Base-by-base conservation (phyloP, 2,797 vertebrate species). In the Linurgus olivaceus region DNA sequence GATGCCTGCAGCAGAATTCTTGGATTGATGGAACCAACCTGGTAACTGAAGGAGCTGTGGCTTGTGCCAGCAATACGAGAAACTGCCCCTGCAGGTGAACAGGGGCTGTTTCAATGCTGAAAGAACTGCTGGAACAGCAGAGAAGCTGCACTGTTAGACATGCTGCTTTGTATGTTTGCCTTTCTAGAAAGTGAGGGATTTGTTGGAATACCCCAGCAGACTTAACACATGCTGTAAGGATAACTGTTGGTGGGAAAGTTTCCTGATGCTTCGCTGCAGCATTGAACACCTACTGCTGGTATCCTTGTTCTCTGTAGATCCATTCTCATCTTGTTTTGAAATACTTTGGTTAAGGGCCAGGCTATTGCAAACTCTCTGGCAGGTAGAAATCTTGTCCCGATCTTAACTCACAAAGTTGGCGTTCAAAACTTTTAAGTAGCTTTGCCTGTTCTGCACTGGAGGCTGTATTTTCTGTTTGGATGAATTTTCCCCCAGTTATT, bases 401-500 rank as follows among this genome's bases (percentile, higher is more conserved):
- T 86, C 54, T 58, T 61, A 25, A 59, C 16, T 75, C 47, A 33
- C 35, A 73, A 68, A 88, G 71, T 21, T 10, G 28, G 35, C 1
- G 4, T 61, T 86, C 63, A 44, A 15, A 87, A 81, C 78, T 87
- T 89, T 9, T 21, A 28, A 74, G 55, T 65, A 52, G 54, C n/a
- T 79, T 92, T 91, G 87, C 58, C 82, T 51, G 65, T 38, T 83
- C 82, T 55, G 58, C 21, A 9, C 11, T 5, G 54, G 65, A 78
- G 54, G 33, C 71, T 68, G 35, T 58, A n/a, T 86, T 83, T 71
- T 88, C 68, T 65, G 54, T 61, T 54, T 0, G 1, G 58, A 87
- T 82, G 17, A 72, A 38, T 77, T 76, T 76, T 54, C 47, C 77
- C 40, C 42, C 57, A 66, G 70, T 90, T 77, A 78, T 35, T 62